Evolutionary conservation across 2,888 invertebrate species (phyloP), one percentile per base, ranked within the genome.

Genomic region (Acrobeloides nanus): DNA sequence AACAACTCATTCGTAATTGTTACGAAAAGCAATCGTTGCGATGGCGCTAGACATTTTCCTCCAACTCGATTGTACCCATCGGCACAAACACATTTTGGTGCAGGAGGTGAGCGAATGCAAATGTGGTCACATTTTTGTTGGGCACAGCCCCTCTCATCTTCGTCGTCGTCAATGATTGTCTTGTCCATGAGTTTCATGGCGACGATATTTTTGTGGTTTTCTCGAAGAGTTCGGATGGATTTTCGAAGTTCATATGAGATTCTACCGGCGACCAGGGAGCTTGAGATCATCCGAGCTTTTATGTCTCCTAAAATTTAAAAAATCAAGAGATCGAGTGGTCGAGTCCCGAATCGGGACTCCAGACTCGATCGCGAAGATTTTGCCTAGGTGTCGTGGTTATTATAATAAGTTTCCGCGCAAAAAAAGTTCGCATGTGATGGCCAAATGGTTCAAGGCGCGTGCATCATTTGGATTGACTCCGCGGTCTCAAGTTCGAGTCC

Each of bases 151-250:
- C 44, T 21, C 21, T 29, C 46, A 6, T 31, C 45, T 21, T 25
- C 24, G 6, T 21, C 21, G n/a, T 20, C 12, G 15, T 49, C 53
- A 6, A 35, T 7, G 7, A 45, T 27, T 7, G 21, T n/a, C 6
- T 38, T 41, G n/a, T 46, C 43, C 38, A 52, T 45, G 27, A 52
- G 39, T 29, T 52, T 52, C 52, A 52, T 53, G 4, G 51, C 38
- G 17, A 53, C 32, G 7, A 52, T 23, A 6, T 18, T 38, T 12
- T 32, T 31, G 15, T 37, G 29, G 26, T 45, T 39, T 29, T 37
- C 31, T 20, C 54, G 55, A 20, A 52, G 26, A 24, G 24, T n/a
- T 4, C 52, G 55, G 17, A 20, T 24, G 5, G 38, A 35, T 23
- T 26, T 51, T 20, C 49, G 23, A 12, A 49, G 46, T 20, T 48